Conservation (phyloP, 2,888 invertebrate genomes). For the Nomada ferruginata region DNA sequence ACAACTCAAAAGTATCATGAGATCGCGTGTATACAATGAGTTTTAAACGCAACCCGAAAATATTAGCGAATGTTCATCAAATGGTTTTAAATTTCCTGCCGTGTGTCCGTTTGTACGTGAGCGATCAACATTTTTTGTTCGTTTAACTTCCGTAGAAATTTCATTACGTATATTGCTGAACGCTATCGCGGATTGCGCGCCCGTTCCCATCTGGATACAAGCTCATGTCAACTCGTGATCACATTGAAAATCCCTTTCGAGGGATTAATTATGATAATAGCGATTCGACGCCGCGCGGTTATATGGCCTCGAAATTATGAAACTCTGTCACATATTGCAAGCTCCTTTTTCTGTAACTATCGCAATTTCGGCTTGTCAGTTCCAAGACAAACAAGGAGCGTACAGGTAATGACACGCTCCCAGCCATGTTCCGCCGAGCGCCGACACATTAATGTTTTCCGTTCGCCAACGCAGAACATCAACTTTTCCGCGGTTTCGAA, state of each 20-base stretch:
- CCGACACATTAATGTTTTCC: conserved; percentile 58
- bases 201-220: background rate
- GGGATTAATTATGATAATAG: conserved; percentile 15
- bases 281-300: background rate
- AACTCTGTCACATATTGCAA: conserved; percentile 6
- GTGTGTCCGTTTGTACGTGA: background rate
- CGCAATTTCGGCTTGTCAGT: conserved; percentile 45
- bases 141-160: conserved; percentile 3
- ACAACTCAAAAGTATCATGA: background rate
- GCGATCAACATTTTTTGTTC: background rate
- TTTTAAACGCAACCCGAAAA: conserved; percentile 2
- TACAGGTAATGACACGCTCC: conserved; percentile 55
- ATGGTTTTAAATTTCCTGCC: conserved; percentile 9
- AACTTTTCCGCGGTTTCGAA: conserved; percentile 59
- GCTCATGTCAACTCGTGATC: background rate
- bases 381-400: conserved; percentile 45
- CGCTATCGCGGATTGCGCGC: background rate
- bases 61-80: conserved; percentile 5
- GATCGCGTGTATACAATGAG: background rate
- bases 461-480: conserved; percentile 49
- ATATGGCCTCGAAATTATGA: background rate
- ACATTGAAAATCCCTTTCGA: conserved; percentile 12
- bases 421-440: conserved; percentile 48
- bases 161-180: conserved; percentile 19
- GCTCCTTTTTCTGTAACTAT: conserved; percentile 16